Base-by-base conservation (phyloP, 2,888 invertebrate species). In the Ypsolopha scabrella region DNA sequence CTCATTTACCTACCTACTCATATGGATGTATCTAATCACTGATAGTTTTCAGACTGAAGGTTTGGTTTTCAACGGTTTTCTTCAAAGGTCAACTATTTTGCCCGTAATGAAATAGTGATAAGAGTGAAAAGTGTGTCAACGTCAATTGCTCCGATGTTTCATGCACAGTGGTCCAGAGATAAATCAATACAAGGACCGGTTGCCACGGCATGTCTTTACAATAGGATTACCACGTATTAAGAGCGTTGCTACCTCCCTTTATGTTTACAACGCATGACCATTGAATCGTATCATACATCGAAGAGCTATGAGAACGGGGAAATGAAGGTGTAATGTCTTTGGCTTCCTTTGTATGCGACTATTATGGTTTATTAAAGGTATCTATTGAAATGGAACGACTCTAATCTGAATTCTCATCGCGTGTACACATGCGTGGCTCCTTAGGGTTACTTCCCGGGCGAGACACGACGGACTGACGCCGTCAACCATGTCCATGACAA, bases 361-460 rank as follows among this genome's bases (percentile, higher is more conserved):
- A 66, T 66, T 68, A 70, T 64, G 61, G 60, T 68, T 69, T 65
- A 78, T 77, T 74, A 70, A 64, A 64, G 62, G 62, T 62, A 65
- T 64, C 68, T 71, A 76, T 74, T 74, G 72, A 71, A 66, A 70
- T 64, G 70, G 65, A 70, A 68, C 64, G 67, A 67, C 64, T 63
- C 61, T 70, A 77, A 83, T 82, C 74, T 76, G 72, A 72, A 82
- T 81, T 82, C 78, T 71, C 70, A 74, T 78, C 66, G 71, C 68
- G 41, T 43, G 39, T 41, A 44, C 44, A 14, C 48, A 37, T 45
- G 45, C 43, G 44, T 50, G 46, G 36, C 58, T 75, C 75, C 79
- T 65, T 68, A 68, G 75, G 76, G 78, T 70, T 67, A 61, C 68
- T 68, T 76, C 72, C 75, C 69, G 74, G 63, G 64, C 63, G 64